Evolutionary conservation across 35 echinoderm and acorn worm species (phyloP).

Genomic region (Anneissia japonica): DNA sequence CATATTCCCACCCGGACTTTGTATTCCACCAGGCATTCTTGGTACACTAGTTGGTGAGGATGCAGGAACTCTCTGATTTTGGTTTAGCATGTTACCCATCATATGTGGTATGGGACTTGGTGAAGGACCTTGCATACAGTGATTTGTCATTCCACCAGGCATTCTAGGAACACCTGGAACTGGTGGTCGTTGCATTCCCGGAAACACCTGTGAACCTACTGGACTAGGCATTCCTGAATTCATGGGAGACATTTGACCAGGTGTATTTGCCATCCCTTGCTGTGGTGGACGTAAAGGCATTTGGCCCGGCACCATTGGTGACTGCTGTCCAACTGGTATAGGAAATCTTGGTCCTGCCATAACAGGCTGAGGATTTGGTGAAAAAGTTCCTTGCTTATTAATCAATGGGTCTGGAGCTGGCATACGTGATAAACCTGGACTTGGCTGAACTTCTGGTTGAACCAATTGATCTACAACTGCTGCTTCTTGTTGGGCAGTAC

Average conservation of each 20-base stretch:
- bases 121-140: constrained; percentile 8
- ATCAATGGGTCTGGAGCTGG: constrained; percentile 32
- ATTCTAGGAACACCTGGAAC: background rate
- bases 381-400: background rate
- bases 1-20: constrained; percentile 10
- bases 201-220: background rate
- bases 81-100: constrained; percentile 20
- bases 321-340: constrained; percentile 14
- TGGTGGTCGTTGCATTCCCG: background rate
- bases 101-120: constrained; percentile 16
- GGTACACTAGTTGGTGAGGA: background rate
- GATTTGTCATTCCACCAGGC: background rate
- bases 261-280: background rate
- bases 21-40: constrained; percentile 27
- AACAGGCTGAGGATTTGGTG: background rate
- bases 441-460: background rate
- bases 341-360: constrained; percentile 21
- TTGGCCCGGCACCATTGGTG: constrained; percentile 4
- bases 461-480: constrained; percentile 1
- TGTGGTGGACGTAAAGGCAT: background rate
- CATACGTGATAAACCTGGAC: constrained; percentile 14
- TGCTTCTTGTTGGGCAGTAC: background rate
- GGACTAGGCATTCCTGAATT: background rate
- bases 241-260: constrained; percentile 5
- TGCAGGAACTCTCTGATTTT: background rate